Percentiles rank a stretch among this genome's conserved stretches.
phyloP scores from a whole-genome alignment of 1,140 invertebrate genomes.

The Zaprionus vittiger region DNA sequence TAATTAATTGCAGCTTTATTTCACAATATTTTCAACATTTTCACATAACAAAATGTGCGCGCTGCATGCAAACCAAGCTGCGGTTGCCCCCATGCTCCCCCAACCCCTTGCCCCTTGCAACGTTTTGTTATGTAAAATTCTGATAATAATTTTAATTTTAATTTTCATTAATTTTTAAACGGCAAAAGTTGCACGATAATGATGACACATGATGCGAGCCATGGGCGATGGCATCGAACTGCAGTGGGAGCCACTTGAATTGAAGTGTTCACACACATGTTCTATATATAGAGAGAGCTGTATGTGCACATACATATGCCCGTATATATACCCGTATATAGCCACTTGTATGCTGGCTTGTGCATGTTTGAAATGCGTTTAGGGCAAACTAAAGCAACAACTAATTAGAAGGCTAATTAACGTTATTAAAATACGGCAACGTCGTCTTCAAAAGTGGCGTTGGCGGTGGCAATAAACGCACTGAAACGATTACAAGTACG shows the following conservation, averaged over 20 bases:
- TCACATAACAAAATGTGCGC: conserved; percentile 55
- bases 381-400: conserved; percentile 67
- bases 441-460: conserved; percentile 33
- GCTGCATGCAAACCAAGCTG: conserved; percentile 46
- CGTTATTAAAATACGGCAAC: conserved; percentile 78
- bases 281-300: background rate
- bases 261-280: conserved; percentile 45
- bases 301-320: background rate
- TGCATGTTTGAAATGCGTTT: conserved; percentile 70
- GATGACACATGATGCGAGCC: background rate
- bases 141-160: conserved; percentile 66
- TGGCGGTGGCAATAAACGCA: conserved; percentile 28
- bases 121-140: conserved; percentile 74
- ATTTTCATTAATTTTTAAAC: conserved; percentile 73
- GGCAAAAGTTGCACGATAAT: conserved; percentile 37
- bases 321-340: background rate
- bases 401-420: conserved; percentile 80
- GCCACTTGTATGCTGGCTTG: conserved; percentile 17
- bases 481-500: conserved; percentile 36
- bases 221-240: conserved; percentile 11
- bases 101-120: background rate
- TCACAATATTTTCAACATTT: conserved; percentile 32
- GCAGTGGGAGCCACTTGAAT: conserved; percentile 48
- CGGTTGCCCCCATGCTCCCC: background rate
- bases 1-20: conserved; percentile 77